A percentile compares a stretch with the other conserved stretches of the same genome.
Conservation (phyloP, 2,888 invertebrate species). For the Acanthacorydalis orientalis region DNA sequence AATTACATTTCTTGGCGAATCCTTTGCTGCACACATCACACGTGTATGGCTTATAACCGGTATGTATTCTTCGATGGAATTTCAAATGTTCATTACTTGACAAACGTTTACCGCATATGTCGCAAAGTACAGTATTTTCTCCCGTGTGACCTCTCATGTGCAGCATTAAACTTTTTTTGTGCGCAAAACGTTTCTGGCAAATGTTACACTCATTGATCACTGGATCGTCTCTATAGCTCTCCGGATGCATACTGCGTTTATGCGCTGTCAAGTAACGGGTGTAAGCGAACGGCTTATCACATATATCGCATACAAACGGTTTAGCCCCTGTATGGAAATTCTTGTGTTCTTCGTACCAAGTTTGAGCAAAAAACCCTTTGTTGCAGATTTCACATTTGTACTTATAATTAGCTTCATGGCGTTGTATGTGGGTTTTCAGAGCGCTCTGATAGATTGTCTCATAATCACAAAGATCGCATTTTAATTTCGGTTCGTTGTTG, state of each 20-base stretch:
- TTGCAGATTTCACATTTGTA: slow-evolving; percentile 36
- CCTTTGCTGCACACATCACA: slow-evolving; percentile 29
- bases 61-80: slow-evolving; percentile 33
- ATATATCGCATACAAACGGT: slow-evolving; percentile 28
- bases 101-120: slow-evolving; percentile 38
- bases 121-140: slow-evolving; percentile 33
- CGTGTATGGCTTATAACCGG: slow-evolving; percentile 31
- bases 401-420: slow-evolving; percentile 22
- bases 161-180: slow-evolving; percentile 23
- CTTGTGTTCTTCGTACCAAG: slow-evolving; percentile 18
- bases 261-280: slow-evolving; percentile 34
- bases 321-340: slow-evolving; percentile 35
- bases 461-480: slow-evolving; percentile 23
- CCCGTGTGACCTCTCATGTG: slow-evolving; percentile 32
- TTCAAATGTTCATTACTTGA: slow-evolving; percentile 33
- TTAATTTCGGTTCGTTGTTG: slow-evolving; percentile 19
- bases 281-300: slow-evolving; percentile 28
- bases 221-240: slow-evolving; percentile 18
- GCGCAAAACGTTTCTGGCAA: slow-evolving; percentile 25
- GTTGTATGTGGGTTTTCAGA: slow-evolving; percentile 22
- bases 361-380: slow-evolving; percentile 29
- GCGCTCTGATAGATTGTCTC: slow-evolving; percentile 18
- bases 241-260: slow-evolving; percentile 30
- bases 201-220: slow-evolving; percentile 24
- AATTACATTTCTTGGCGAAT: slow-evolving; percentile 40